These are phyloP conservation scores for Rhinichthys osculus DNA, from an alignment of 2,797 vertebrate species.

Conservation along the genomic window DNA sequence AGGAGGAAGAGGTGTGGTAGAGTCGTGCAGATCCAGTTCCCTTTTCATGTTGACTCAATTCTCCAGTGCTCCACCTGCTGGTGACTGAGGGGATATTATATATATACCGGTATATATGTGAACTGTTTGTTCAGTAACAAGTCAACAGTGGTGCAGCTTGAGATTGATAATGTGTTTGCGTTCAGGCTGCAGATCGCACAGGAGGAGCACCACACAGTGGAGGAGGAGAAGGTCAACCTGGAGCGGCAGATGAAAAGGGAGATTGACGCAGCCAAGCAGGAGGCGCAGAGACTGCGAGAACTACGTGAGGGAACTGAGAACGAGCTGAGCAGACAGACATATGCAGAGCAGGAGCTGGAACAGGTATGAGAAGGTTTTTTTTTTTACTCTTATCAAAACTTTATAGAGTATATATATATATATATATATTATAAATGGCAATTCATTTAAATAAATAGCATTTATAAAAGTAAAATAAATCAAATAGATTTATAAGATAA, in stretches of 20 bases:
- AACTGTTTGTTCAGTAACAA: neutral
- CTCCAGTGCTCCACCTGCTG: slow-evolving; percentile 9
- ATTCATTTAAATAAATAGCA: too few relatives aligned
- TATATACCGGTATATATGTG: neutral
- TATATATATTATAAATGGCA: too few relatives aligned
- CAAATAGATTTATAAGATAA: neutral
- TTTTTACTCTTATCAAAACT: too few relatives aligned
- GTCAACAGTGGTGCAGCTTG: too few relatives aligned
- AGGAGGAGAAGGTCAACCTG: slow-evolving; percentile 92
- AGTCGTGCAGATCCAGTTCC: neutral
- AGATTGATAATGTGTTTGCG: slow-evolving; percentile 6
- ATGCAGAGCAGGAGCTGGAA: slow-evolving; percentile 93
- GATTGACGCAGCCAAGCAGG: slow-evolving; percentile 88
- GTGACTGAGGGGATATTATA: neutral
- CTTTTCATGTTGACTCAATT: neutral
- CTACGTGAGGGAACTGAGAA: slow-evolving; percentile 88
- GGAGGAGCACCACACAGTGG: slow-evolving; percentile 91
- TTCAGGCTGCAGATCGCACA: slow-evolving; percentile 90
- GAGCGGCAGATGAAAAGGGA: slow-evolving; percentile 91
- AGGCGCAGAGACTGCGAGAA: slow-evolving; percentile 87
- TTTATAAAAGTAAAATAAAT: too few relatives aligned
- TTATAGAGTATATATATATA: too few relatives aligned
- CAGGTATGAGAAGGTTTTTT: slow-evolving; percentile 76
- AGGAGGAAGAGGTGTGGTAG: slow-evolving; percentile 44
- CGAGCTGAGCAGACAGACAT: slow-evolving; percentile 88